These are phyloP conservation scores for Syngnathoides biaculeatus DNA, from an alignment of 2,113 vertebrate genomes.

Conservation along the genomic window DNA sequence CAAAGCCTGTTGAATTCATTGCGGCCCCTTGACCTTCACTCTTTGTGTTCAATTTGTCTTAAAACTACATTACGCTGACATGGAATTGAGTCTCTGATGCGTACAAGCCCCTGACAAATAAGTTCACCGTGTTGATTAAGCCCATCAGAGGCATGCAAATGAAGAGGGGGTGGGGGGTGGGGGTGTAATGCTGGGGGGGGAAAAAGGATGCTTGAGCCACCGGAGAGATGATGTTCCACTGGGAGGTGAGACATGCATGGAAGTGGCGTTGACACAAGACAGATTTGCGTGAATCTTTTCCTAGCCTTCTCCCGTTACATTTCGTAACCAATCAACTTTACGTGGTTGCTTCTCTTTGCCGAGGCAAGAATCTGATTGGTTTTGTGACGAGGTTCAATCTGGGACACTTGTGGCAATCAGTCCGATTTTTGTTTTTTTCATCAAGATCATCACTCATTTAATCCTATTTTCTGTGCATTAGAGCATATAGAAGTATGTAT, in stretches of 20 bases:
- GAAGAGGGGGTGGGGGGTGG: too few relatives aligned
- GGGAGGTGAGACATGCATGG: neutral
- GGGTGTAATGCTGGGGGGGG: neutral
- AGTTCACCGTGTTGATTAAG: slow-evolving; percentile 2
- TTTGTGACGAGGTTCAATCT: too few relatives aligned
- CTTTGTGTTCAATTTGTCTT: slow-evolving; percentile 1
- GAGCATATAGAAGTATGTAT: too few relatives aligned
- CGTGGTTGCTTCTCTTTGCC: too few relatives aligned
- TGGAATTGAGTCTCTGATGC: neutral
- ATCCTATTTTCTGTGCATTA: too few relatives aligned
- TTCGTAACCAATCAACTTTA: too few relatives aligned
- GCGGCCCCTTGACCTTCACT: slow-evolving; percentile 1
- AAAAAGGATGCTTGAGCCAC: neutral
- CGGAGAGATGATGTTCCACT: neutral
- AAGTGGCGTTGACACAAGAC: neutral
- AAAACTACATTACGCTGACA: neutral
- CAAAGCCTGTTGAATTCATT: neutral
- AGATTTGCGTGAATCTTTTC: too few relatives aligned
- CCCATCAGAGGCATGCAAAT: slow-evolving; percentile 3
- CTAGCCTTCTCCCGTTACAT: too few relatives aligned
- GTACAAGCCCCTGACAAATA: slow-evolving; percentile 2
- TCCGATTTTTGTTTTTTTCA: too few relatives aligned
- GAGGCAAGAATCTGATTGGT: too few relatives aligned
- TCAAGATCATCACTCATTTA: too few relatives aligned
- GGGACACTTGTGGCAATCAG: too few relatives aligned